Conservation (phyloP, 2,888 invertebrate species). For the Celastrina argiolus region DNA sequence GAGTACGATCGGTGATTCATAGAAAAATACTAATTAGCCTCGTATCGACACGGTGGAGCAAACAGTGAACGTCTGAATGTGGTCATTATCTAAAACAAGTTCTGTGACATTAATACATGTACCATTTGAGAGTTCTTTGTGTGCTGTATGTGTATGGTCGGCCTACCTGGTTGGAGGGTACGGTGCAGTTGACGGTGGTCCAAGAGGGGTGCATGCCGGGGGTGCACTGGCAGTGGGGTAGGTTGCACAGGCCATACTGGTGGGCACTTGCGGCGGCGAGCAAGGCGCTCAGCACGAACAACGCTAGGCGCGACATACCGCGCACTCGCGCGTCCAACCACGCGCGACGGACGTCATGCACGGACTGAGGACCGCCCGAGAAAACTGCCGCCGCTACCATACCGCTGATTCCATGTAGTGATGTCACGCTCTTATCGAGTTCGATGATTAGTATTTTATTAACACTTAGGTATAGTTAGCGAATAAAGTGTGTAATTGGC, state of each 20-base stretch:
- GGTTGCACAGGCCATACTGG: conserved; percentile 64
- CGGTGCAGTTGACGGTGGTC: conserved; percentile 81
- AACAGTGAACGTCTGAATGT: conserved; percentile 1
- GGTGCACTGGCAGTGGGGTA: conserved; percentile 78
- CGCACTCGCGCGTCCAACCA: conserved; percentile 56
- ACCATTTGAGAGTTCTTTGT: conserved; percentile 19
- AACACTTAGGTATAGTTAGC: conserved; percentile 31
- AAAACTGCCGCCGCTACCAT: conserved; percentile 32
- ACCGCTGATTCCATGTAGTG: conserved; percentile 45
- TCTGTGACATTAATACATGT: conserved; percentile 16
- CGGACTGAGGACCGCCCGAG: conserved; percentile 45
- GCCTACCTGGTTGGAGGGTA: conserved; percentile 78
- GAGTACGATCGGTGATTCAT: neutral
- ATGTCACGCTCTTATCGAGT: conserved; percentile 56
- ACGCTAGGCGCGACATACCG: conserved; percentile 66
- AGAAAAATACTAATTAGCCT: conserved; percentile 17
- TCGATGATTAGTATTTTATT: conserved; percentile 54
- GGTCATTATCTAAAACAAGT: conserved; percentile 22
- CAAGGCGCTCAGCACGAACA: conserved; percentile 68
- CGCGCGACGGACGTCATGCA: conserved; percentile 56
- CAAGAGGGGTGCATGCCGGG: conserved; percentile 76
- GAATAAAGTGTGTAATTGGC: conserved; percentile 16
- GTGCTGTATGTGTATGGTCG: neutral
- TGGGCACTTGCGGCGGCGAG: conserved; percentile 51
- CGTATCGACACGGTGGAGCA: conserved; percentile 7